Evolutionary conservation across 2,113 vertebrate genomes (phyloP), one percentile per base, ranked within the genome.

Genomic region (Galemys pyrenaicus): DNA sequence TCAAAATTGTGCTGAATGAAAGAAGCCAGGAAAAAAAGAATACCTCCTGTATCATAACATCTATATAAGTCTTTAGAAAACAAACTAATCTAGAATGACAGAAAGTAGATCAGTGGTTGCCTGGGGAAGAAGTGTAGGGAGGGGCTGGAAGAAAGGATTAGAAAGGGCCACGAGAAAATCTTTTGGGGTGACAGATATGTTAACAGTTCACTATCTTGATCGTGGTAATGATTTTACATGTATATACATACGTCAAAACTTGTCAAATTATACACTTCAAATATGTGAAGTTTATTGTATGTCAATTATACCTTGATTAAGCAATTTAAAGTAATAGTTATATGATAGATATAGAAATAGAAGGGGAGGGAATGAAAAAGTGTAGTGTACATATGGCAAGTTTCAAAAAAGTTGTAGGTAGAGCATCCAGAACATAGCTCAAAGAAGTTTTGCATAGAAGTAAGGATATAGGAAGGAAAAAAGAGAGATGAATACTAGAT

Each of bases 61-160:
- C 62, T 87, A 17, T 46, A 44, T 44, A 81, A 92, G 71, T 67
- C 68, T 95, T 95, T 70, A 78, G 85, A 86, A 92, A 88, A 71
- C 56, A 78, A 80, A 44, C 39, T 82, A 81, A 85, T 86, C 51
- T 94, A 12, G 15, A 85, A 32, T 71, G 54, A 92, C 54, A 60
- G 79, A 82, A 89, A 60, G 74, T 22, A 89, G 44, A 41, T 86
- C 24, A 39, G 46, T 32, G 74, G 30, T 82, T 82, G 49, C 85
- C 67, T 82, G 80, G 16, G 88, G 39, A 51, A 28, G 51, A 78
- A 46, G 64, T 26, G n/a, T 17, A 71, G 62, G 65, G 74, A 62
- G 28, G 30, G 41, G 22, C 17, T 41, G 41, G 49, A 35, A 46
- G 44, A 74, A 35, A 39, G 64, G 70, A 37, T 86, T 71, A 93